These are phyloP conservation scores for Drosophila mercatorum DNA, from an alignment of 2,888 invertebrate species.

Conservation along the genomic window DNA sequence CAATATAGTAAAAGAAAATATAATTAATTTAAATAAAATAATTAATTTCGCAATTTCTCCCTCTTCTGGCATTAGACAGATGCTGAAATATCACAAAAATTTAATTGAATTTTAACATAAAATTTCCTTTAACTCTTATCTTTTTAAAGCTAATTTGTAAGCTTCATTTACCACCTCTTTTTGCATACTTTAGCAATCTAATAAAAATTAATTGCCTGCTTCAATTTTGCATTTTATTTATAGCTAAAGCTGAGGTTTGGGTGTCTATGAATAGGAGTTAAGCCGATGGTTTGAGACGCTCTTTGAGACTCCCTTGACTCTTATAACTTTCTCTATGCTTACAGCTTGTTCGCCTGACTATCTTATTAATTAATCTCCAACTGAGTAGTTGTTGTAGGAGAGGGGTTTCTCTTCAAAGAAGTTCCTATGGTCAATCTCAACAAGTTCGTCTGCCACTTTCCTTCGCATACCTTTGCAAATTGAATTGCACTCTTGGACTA, in stretches of 20 bases:
- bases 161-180: too few species aligned
- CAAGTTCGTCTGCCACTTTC: background rate
- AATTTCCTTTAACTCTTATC: too few species aligned
- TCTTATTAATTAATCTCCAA: constrained; percentile 1
- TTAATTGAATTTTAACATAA: too few species aligned
- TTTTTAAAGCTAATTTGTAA: background rate
- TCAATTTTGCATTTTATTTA: background rate
- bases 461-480: constrained; percentile 9
- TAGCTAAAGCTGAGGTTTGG: background rate
- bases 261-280: background rate
- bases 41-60: too few species aligned
- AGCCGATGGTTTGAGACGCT: too few species aligned
- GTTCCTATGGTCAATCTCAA: background rate
- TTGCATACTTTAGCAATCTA: background rate
- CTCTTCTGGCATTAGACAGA: too few species aligned
- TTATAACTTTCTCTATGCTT: background rate
- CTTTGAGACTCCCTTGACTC: background rate
- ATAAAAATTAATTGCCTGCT: constrained; percentile 3
- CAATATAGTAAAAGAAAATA: too few species aligned
- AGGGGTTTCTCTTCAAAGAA: background rate
- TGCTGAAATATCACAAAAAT: too few species aligned
- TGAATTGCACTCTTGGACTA: constrained; percentile 16
- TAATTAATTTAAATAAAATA: too few species aligned
- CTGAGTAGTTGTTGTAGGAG: too few species aligned
- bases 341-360: background rate